phyloP scores from a whole-genome alignment of 2,113 vertebrate species.

The Oxyura jamaicensis region DNA sequence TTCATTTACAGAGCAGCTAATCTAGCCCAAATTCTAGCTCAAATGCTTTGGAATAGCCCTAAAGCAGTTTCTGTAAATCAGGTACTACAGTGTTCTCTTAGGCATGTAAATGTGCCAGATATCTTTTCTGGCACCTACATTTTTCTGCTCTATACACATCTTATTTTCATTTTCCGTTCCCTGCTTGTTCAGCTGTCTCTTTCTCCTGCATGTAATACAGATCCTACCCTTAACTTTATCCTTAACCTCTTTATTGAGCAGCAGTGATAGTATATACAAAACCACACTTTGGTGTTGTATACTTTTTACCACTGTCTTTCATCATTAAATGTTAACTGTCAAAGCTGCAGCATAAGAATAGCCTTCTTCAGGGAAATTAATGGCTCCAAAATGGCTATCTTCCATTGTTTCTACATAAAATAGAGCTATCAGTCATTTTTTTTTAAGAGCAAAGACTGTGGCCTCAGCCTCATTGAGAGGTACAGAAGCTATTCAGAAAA shows the following conservation, averaged over 20 bases:
- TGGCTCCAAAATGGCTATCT: background rate
- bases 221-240: background rate
- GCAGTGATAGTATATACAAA: background rate
- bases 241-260: background rate
- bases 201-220: background rate
- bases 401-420: background rate
- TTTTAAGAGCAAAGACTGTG: background rate
- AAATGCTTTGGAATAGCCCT: background rate
- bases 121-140: background rate
- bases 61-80: background rate
- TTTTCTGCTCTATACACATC: background rate
- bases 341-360: background rate
- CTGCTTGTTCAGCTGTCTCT: background rate
- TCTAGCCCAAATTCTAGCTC: background rate
- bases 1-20: background rate
- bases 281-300: rapidly evolving
- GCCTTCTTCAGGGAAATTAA: background rate
- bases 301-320: background rate
- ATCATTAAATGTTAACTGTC: background rate
- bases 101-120: background rate
- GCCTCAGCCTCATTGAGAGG: background rate
- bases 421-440: background rate
- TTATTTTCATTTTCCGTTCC: background rate
- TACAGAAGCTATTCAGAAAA: background rate
- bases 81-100: background rate